Evolutionary conservation across 2,113 vertebrate genomes (phyloP).

Genomic region (Tympanuchus pallidicinctus): DNA sequence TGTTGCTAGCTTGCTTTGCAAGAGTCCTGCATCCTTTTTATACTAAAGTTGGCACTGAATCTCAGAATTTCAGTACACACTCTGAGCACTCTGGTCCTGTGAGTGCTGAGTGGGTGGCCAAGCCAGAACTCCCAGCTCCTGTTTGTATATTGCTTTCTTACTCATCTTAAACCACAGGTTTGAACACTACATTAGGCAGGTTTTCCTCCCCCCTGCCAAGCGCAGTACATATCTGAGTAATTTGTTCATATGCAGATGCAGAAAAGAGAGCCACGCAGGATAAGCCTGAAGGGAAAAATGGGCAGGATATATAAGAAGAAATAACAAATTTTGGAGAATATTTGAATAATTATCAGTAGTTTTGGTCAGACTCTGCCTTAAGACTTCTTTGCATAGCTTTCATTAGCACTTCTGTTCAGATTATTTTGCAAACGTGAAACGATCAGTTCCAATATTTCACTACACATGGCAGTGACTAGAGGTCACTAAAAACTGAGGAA

Average conservation of each 20-base stretch:
- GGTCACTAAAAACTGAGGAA: background rate
- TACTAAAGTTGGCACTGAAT: background rate
- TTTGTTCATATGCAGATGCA: background rate
- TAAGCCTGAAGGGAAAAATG: background rate
- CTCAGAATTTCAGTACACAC: background rate
- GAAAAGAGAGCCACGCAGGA: background rate
- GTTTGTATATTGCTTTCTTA: background rate
- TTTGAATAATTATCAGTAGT: background rate
- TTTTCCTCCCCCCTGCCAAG: background rate
- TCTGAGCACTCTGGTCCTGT: background rate
- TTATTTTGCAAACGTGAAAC: background rate
- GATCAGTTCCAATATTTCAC: background rate
- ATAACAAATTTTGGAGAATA: background rate
- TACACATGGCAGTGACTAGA: background rate
- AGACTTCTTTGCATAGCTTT: background rate
- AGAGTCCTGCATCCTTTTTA: background rate
- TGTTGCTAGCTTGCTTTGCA: background rate
- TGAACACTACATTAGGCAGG: background rate
- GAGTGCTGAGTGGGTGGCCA: rapidly evolving
- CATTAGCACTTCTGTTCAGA: background rate
- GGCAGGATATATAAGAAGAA: background rate
- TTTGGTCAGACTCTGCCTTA: background rate
- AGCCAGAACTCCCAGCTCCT: background rate
- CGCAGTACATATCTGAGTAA: background rate
- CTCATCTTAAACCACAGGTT: background rate